phyloP scores from a whole-genome alignment of 2,797 vertebrate genomes.

The Microcaecilia unicolor region DNA sequence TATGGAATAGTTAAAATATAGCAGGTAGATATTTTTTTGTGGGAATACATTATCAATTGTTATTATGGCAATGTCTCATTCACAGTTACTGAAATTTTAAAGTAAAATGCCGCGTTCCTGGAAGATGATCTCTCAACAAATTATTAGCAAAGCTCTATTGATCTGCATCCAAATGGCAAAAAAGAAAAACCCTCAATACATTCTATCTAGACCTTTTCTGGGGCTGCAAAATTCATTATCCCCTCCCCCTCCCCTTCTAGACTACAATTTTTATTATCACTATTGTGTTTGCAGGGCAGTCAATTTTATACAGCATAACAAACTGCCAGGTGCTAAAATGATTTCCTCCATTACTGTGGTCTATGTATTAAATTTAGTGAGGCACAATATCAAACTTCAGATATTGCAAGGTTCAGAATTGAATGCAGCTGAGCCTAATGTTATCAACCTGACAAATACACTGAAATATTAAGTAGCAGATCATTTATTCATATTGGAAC shows the following conservation, averaged over 20 bases:
- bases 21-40: too few relatives aligned
- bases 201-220: conserved; percentile 59
- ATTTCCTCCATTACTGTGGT: conserved; percentile 67
- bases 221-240: conserved; percentile 57
- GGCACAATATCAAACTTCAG: conserved; percentile 62
- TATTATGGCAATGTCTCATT: too few relatives aligned
- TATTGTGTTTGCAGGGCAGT: conserved; percentile 64
- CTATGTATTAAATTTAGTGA: conserved; percentile 66
- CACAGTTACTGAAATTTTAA: too few relatives aligned
- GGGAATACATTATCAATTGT: too few relatives aligned
- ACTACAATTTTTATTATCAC: conserved; percentile 59
- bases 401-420: conserved; percentile 61
- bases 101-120: conserved; percentile 48
- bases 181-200: conserved; percentile 60
- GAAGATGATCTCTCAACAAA: conserved; percentile 38
- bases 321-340: conserved; percentile 63
- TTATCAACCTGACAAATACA: conserved; percentile 63
- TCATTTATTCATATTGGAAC: conserved; percentile 60
- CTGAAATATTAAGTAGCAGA: conserved; percentile 63
- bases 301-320: conserved; percentile 65
- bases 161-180: conserved; percentile 59
- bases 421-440: conserved; percentile 55
- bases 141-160: conserved; percentile 60
- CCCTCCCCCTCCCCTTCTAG: conserved; percentile 54
- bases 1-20: too few relatives aligned